These are phyloP conservation scores for Hemibagrus guttatus DNA, from an alignment of 2,797 vertebrate species.

Conservation along the genomic window DNA sequence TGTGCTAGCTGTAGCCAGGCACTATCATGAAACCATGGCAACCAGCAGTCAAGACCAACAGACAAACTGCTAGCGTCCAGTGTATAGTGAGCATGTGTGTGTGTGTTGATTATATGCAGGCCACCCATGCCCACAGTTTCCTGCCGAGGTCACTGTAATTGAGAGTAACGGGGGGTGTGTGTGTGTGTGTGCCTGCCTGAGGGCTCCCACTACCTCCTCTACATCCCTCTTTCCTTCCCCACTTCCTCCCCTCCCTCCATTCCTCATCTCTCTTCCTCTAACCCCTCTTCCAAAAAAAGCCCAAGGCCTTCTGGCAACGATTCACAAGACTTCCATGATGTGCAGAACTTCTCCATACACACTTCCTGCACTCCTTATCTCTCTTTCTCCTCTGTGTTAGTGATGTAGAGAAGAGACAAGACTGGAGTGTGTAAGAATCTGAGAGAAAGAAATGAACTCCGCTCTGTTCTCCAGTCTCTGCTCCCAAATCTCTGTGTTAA, in stretches of 20 bases:
- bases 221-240: conserved; percentile 5
- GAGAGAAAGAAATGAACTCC: neutral
- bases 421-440: neutral
- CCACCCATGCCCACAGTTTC: neutral
- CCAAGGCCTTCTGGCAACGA: conserved; percentile 61
- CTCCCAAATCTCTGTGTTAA: neutral
- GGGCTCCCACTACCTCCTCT: conserved; percentile 25
- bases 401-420: neutral
- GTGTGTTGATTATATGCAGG: conserved; percentile 5
- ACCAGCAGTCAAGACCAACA: neutral
- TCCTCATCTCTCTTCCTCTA: conserved; percentile 29
- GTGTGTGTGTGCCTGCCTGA: conserved; percentile 15
- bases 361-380: neutral
- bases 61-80: neutral
- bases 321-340: conserved; percentile 48
- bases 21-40: neutral
- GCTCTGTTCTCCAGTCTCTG: neutral
- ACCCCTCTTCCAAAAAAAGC: conserved; percentile 36
- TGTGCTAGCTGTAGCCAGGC: neutral
- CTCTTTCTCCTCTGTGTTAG: neutral
- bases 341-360: conserved; percentile 35
- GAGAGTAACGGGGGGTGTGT: conserved; percentile 3
- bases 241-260: conserved; percentile 31
- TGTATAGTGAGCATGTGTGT: neutral
- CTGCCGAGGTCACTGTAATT: conserved; percentile 31